These are phyloP conservation scores for Acomys russatus DNA, from an alignment of 2,797 vertebrate species.

Conservation along the genomic window DNA sequence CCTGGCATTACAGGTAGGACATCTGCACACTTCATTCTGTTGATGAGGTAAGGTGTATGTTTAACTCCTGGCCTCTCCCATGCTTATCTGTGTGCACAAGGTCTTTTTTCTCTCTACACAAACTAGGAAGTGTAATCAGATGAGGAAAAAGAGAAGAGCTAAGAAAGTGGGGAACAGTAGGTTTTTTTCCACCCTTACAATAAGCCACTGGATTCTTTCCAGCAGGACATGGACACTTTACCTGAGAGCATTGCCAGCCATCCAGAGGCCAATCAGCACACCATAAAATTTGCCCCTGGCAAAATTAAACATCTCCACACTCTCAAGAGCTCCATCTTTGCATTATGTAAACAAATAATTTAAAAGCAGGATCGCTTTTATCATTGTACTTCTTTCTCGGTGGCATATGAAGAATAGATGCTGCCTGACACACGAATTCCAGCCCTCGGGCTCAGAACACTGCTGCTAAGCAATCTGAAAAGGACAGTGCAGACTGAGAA, in stretches of 20 bases:
- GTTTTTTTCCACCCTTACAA: background rate
- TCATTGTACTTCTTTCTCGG: background rate
- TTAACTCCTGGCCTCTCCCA: background rate
- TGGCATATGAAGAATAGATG: background rate
- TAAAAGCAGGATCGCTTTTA: background rate
- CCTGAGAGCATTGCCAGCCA: background rate
- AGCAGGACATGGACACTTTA: background rate
- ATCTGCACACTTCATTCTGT: background rate
- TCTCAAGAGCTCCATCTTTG: background rate
- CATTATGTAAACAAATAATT: constrained; percentile 10
- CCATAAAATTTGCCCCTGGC: background rate
- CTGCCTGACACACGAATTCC: background rate
- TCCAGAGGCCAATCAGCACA: background rate
- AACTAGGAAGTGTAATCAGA: background rate
- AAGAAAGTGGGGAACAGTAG: background rate
- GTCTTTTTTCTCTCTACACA: background rate
- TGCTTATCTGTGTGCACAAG: background rate
- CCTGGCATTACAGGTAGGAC: background rate
- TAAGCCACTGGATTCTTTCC: background rate
- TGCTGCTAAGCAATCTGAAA: background rate
- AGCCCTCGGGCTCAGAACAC: background rate
- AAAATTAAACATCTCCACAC: background rate
- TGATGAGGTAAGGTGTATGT: background rate
- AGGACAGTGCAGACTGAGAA: background rate
- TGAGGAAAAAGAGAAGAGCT: background rate